Evolutionary conservation across 2,888 invertebrate species (phyloP).

Genomic region (Agonopterix arenella): DNA sequence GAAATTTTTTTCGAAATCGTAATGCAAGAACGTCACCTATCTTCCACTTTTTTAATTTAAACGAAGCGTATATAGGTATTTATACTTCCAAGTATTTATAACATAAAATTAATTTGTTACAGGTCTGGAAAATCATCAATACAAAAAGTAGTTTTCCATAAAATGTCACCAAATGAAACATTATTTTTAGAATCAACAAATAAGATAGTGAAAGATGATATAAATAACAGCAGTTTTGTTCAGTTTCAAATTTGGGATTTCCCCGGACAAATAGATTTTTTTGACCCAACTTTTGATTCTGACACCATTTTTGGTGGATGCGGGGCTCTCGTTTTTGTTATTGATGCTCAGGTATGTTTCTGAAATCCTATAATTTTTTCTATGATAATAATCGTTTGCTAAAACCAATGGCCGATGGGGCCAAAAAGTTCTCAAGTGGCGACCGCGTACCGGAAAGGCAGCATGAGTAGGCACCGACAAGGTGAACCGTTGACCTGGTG

Average conservation of each 20-base stretch:
- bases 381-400: too few species aligned
- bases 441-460: too few species aligned
- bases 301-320: constrained; percentile 98
- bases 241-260: constrained; percentile 99
- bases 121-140: constrained; percentile 99
- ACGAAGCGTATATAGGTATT: too few species aligned
- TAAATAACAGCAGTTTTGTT: constrained; percentile 96
- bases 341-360: constrained; percentile 90
- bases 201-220: constrained; percentile 98
- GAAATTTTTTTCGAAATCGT: too few species aligned
- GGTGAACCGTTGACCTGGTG: too few species aligned
- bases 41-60: too few species aligned
- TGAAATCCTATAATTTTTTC: background rate
- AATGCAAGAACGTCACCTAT: too few species aligned
- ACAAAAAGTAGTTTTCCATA: constrained; percentile 99
- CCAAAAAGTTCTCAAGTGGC: too few species aligned
- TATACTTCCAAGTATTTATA: too few species aligned
- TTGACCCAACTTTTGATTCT: constrained; percentile 96
- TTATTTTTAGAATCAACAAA: constrained; percentile 98
- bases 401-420: too few species aligned
- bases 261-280: constrained; percentile 98
- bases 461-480: too few species aligned
- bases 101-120: constrained; percentile 31
- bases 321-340: constrained; percentile 98
- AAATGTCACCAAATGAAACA: constrained; percentile 99